Evolutionary conservation across 2,113 vertebrate genomes (phyloP), one percentile per base, ranked within the genome.

Genomic region (Pterocles orientalis): DNA sequence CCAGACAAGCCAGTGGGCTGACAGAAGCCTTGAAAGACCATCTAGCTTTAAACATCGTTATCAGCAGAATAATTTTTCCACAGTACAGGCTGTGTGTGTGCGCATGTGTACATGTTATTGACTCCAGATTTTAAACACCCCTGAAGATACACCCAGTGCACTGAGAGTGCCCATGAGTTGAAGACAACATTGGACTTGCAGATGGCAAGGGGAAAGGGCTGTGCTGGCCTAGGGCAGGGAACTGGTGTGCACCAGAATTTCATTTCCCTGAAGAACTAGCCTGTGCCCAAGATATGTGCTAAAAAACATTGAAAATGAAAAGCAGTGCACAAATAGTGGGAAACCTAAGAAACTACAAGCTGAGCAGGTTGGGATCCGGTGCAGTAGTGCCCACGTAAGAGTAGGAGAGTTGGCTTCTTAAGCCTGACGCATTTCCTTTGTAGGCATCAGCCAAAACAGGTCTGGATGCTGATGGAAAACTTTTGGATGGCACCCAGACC

Each of bases 381-480:
- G 33, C 6, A 45, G 7, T 18, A 82, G 2, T 29, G 21, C 12
- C 20, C 36, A 7, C 48, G 7, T 6, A 68, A 23, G 21, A 70
- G 5, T 0, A 28, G 17, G 6, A 11, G 26, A 86, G 24, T 2
- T 43, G 6, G 12, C 21, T 14, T 47, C 28, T 56, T 41, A 64
- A 75, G 2, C 8, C 26, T 62, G 9, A 66, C 33, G 6, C 12
- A 18, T 84, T 77, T 78, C 65, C 10, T 23, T 12, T 48, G 16
- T 1, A 45, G 1, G 3, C 3, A 28, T 36, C 12, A 72, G 14
- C 12, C 34, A 81, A 89, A 81, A 70, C 0, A 1, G 6, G 5
- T 12, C 62, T 81, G 17, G 41, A 39, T 25, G 9, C 10, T 58
- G 23, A 75, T 13, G 18, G 33, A 68, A 45, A 72, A 31, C 7